These are phyloP conservation scores for Sminthurides bifidus DNA, from an alignment of 1,140 invertebrate genomes.

Conservation along the genomic window DNA sequence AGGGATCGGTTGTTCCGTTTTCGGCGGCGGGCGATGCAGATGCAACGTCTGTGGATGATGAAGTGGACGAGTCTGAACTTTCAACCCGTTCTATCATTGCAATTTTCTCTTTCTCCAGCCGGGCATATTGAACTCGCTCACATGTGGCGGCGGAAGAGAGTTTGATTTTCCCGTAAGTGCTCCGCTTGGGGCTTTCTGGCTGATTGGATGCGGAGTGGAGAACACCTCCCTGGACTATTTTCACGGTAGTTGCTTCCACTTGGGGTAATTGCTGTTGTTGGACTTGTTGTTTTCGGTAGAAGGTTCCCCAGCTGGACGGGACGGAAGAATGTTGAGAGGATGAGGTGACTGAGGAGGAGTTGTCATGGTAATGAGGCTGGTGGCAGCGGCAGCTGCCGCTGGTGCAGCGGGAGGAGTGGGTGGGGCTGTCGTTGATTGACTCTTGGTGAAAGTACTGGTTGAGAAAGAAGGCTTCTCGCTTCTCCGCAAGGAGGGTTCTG, in stretches of 20 bases:
- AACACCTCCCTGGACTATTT: no score
- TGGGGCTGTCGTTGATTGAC: neutral
- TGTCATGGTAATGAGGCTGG: neutral
- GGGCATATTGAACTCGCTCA: slow-evolving; percentile 15
- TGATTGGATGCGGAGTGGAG: neutral
- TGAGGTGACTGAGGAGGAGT: neutral
- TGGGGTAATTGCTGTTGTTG: no score
- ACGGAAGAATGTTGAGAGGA: neutral
- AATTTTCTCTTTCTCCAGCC: slow-evolving; percentile 18
- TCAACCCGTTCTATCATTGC: slow-evolving; percentile 25
- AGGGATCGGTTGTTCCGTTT: slow-evolving; percentile 30
- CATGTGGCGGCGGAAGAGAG: no score
- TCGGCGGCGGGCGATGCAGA: slow-evolving; percentile 25
- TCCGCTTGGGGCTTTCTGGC: neutral
- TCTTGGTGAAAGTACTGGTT: neutral
- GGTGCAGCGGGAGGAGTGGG: neutral
- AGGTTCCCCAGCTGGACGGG: neutral
- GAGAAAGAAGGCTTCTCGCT: slow-evolving; percentile 26
- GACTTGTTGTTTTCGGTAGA: neutral
- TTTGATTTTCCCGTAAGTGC: no score
- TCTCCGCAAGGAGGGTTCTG: slow-evolving; percentile 15
- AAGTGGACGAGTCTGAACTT: slow-evolving; percentile 26
- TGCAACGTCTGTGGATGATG: slow-evolving; percentile 25
- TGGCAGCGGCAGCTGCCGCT: neutral
- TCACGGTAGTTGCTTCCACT: no score